Conservation (phyloP, 1,140 invertebrate genomes). For the Camponotus pennsylvanicus region DNA sequence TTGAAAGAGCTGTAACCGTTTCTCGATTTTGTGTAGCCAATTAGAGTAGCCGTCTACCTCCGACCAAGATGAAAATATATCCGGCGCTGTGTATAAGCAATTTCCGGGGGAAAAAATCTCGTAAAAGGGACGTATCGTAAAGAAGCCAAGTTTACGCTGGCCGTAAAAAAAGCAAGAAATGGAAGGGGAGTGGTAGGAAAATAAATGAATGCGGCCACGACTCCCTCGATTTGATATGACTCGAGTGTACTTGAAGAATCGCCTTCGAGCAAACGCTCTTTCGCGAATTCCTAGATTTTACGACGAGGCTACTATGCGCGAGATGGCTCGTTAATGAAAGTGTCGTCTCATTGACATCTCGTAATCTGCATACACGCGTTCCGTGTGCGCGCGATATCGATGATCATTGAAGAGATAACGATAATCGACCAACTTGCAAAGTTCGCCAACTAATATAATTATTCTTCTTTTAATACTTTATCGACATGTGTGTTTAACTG, state of each 20-base stretch:
- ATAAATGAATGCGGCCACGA: slow-evolving; percentile 14
- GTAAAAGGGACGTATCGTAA: slow-evolving; percentile 42
- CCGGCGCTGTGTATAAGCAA: not conserved
- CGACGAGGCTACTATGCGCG: slow-evolving; percentile 1
- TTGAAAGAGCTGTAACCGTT: not conserved
- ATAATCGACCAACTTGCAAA: not conserved
- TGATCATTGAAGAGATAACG: not conserved
- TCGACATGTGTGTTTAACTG: not conserved
- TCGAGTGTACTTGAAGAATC: slow-evolving; percentile 10
- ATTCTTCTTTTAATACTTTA: too few relatives aligned
- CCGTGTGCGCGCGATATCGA: not conserved
- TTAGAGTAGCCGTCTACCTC: slow-evolving; percentile 22
- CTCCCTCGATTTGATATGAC: slow-evolving; percentile 8
- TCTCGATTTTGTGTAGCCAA: slow-evolving; percentile 39
- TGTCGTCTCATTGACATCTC: not conserved
- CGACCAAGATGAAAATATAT: not conserved
- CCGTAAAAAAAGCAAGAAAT: slow-evolving; percentile 22
- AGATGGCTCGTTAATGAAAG: slow-evolving; percentile 52
- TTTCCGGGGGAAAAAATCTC: slow-evolving; percentile 6
- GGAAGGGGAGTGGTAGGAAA: not conserved
- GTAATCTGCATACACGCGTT: not conserved
- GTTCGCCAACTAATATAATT: not conserved
- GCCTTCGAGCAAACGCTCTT: slow-evolving; percentile 7
- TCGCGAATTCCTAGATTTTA: slow-evolving; percentile 26
- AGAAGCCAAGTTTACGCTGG: slow-evolving; percentile 45